Base-by-base conservation (phyloP, 2,888 invertebrate genomes). In the Lasius platythorax region DNA sequence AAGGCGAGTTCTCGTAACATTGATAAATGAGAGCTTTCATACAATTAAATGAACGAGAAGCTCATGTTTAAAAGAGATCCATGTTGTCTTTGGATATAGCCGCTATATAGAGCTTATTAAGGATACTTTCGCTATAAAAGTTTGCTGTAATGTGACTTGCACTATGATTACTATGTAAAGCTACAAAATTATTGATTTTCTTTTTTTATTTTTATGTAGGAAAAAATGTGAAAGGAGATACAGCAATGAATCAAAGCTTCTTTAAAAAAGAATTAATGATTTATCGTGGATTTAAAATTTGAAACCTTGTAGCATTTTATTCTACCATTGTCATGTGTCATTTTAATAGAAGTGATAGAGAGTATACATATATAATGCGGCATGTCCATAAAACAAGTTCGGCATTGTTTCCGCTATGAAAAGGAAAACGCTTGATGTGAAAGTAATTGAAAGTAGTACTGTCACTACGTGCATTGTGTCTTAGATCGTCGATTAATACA, bases 391-490 rank as follows among this genome's bases (percentile, higher is more conserved):
- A 58, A 40, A 15, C 30, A 67, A 68, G 43, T 58, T 58, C 11
- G 23, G 33, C 70, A 79, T 58, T 79, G 78, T 78, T 43, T 78
- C 43, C 43, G 15, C 33, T 70, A 30, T 79, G 79, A 68, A 70
- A 79, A 79, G 68, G 58, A 70, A 79, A 79, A 58, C 58, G 56
- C 43, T 23, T 46, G 43, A 70, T 12, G 79, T 79, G 79, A 79
- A 79, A 79, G 70, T 79, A 79, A 79, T 79, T 70, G 79, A 79
- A 70, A 79, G 70, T 79, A 79, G 3, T 53, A 53, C 4, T 50
- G 50, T 50, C 6, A 8, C 53, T 53, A 53, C 8, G n/a, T n/a
- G 53, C n/a, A 53, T n/a, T 53, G 8, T n/a, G 2, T 53, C 2
- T n/a, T 53, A 53, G 18, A 53, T 53, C n/a, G 2, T n/a, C 2